Percentiles rank a stretch among this genome's conserved stretches.
Conservation (phyloP, 2,888 invertebrate genomes). For the Gryllus longicercus region DNA sequence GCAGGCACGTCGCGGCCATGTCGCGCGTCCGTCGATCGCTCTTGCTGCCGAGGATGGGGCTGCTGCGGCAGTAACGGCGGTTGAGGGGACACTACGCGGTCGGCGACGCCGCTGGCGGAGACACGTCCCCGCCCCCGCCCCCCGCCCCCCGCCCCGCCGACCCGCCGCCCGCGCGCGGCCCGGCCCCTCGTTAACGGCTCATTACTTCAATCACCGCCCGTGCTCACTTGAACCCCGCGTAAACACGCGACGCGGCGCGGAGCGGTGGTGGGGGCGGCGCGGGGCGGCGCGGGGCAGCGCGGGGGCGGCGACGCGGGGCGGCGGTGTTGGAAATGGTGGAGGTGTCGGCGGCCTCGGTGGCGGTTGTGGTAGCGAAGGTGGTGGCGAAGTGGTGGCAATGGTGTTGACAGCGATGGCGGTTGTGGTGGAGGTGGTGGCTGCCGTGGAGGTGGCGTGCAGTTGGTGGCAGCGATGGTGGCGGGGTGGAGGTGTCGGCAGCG, state of each 20-base stretch:
- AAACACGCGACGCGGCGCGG: no score
- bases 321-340: no score
- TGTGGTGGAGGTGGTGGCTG: no score
- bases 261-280: no score
- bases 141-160: background rate
- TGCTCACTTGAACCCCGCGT: background rate
- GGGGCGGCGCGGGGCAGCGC: no score
- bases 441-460: fast-evolving
- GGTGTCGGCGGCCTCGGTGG: no score
- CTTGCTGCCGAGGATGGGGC: background rate
- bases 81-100: background rate
- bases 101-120: background rate
- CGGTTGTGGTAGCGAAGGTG: no score
- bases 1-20: background rate
- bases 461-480: no score
- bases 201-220: conserved; percentile 17
- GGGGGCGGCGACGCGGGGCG: no score
- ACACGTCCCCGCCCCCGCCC: background rate
- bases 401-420: no score
- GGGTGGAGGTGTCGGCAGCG: no score
- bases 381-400: no score
- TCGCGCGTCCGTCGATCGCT: background rate
- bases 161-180: background rate
- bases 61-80: background rate
- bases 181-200: conserved; percentile 1